Evolutionary conservation across 2,888 invertebrate genomes (phyloP), one percentile per base, ranked within the genome.

Genomic region (Noctua fimbriata): DNA sequence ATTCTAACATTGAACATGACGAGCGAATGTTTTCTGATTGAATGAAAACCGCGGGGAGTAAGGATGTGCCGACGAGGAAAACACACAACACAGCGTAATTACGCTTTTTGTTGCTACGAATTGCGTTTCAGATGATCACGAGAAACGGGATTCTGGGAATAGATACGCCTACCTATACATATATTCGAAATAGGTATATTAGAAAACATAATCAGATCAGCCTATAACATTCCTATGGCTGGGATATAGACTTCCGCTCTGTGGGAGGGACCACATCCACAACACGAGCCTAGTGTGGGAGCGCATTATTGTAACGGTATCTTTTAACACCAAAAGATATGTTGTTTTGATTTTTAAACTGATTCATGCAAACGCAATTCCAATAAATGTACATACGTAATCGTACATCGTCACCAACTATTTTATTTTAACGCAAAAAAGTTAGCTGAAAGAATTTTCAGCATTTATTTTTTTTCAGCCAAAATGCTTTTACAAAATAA

Each of bases 1-100:
- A 69, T 79, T 80, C 78, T 82, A 81, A 78, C 78, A 79, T 79
- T 69, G 78, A 80, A 83, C 86, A 89, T 87, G 86, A 86, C 73
- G 86, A 88, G 84, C 76, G 79, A 86, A 88, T 84, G 89, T 89
- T 83, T 87, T 85, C 77, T 81, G 89, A 89, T 88, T 83, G 85
- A 88, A 89, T 83, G 85, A 82, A 82, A 85, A 86, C 88, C 86
- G 77, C 88, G 77, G 89, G 88, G 83, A 85, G 86, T 49, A 41
- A 63, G 72, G 78, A 81, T 81, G 81, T 84, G 83, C 66, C 72
- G 77, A 83, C 55, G 81, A 85, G 85, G 88, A 84, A 89, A 89
- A 89, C 88, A 84, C 81, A 87, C 81, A 85, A 87, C 85, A 79
- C 77, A 73, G 36, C 79, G 87, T 89, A 89, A 89, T 89, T 89